These are phyloP conservation scores for Octomys mimax DNA, from an alignment of 2,797 vertebrate genomes.

Conservation along the genomic window DNA sequence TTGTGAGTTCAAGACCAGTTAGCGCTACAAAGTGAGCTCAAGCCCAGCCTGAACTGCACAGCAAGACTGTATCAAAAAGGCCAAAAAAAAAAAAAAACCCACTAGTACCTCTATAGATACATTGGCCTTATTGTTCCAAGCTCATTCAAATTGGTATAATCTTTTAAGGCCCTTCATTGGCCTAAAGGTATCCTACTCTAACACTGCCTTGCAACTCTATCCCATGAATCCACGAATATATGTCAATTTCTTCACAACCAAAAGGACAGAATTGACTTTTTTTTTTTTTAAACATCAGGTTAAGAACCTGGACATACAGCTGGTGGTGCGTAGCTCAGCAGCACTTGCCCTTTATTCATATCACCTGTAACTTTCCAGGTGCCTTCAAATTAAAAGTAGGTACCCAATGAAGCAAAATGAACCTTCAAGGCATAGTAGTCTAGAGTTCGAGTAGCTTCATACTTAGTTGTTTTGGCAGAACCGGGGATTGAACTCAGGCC, in stretches of 20 bases:
- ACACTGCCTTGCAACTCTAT: not conserved
- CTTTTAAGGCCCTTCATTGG: not conserved
- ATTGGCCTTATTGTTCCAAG: not conserved
- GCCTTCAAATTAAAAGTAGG: conserved; percentile 20
- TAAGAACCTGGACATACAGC: not conserved
- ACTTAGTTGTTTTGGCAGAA: no score
- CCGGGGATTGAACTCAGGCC: no score
- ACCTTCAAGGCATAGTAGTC: not conserved
- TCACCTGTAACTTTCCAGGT: not conserved
- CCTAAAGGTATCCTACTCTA: conserved; percentile 1
- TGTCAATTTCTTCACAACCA: not conserved
- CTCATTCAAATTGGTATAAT: conserved; percentile 31
- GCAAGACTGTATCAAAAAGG: no score
- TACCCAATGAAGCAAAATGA: conserved; percentile 2
- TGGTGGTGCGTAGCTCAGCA: not conserved
- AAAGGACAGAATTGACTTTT: not conserved
- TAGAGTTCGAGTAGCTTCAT: not conserved
- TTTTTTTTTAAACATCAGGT: conserved; percentile 15
- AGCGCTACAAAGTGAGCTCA: no score
- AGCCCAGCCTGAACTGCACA: no score
- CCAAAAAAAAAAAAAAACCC: not conserved
- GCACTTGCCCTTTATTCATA: not conserved
- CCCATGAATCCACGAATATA: not conserved
- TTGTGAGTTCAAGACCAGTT: no score
- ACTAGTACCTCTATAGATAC: not conserved